Evolutionary conservation across 2,888 invertebrate species (phyloP).

Genomic region (Xylota segnis): DNA sequence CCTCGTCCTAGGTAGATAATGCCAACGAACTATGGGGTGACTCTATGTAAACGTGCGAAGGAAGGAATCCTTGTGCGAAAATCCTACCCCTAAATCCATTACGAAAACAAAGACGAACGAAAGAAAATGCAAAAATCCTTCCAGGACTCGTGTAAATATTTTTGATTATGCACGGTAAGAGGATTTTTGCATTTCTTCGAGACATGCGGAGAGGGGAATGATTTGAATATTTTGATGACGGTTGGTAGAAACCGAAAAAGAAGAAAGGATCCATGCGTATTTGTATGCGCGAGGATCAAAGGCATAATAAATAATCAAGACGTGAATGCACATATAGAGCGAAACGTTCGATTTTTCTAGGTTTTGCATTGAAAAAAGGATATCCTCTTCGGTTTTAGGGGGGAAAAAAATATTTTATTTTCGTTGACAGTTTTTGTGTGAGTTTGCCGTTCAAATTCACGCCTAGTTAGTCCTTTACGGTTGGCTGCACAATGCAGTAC

Average conservation of each 20-base stretch:
- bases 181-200: slow-evolving; percentile 70
- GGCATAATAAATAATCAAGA: slow-evolving; percentile 60
- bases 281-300: slow-evolving; percentile 70
- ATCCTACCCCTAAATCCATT: slow-evolving; percentile 74
- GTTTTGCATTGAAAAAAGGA: slow-evolving; percentile 43
- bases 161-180: slow-evolving; percentile 76
- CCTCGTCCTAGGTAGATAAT: slow-evolving; percentile 33
- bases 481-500: slow-evolving; percentile 54
- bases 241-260: slow-evolving; percentile 22
- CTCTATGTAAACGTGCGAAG: no score
- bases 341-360: slow-evolving; percentile 29
- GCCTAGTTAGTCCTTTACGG: slow-evolving; percentile 73
- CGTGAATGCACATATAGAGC: background rate
- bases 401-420: slow-evolving; percentile 47
- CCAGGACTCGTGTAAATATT: slow-evolving; percentile 65
- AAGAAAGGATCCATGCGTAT: slow-evolving; percentile 35
- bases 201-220: slow-evolving; percentile 9
- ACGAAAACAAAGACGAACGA: slow-evolving; percentile 52
- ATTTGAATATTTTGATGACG: slow-evolving; percentile 59
- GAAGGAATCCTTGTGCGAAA: slow-evolving; percentile 71
- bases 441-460: slow-evolving; percentile 68
- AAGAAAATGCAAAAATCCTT: slow-evolving; percentile 73
- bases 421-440: slow-evolving; percentile 70
- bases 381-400: slow-evolving; percentile 6
- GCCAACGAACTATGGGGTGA: slow-evolving; percentile 33